Conservation (phyloP, 1,140 invertebrate species). For the Trinorchestia longiramus region DNA sequence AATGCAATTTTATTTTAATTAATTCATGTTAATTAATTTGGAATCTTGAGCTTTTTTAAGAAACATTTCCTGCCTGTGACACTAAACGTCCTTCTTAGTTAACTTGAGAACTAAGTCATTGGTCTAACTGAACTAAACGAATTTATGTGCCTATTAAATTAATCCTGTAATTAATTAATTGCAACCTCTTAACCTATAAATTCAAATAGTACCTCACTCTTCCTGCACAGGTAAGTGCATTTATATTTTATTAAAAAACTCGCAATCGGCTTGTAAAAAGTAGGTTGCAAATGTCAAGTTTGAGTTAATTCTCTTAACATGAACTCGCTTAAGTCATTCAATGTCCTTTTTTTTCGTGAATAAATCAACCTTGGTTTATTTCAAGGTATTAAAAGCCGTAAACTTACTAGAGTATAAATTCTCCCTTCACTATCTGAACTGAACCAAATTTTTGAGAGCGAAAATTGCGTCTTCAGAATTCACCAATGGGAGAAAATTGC, state of each 20-base stretch:
- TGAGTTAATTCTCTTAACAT: background rate
- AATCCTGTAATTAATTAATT: background rate
- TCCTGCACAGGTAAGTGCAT: background rate
- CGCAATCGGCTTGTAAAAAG: background rate
- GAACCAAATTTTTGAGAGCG: background rate
- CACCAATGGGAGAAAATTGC: background rate
- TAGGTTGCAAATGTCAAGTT: background rate
- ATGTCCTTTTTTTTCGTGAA: background rate
- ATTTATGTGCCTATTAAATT: background rate
- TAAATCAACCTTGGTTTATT: background rate
- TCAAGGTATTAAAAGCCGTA: background rate
- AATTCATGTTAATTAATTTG: no score
- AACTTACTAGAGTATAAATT: background rate
- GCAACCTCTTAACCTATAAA: background rate
- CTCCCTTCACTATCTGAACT: background rate
- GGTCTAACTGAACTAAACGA: background rate
- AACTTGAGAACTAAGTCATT: background rate
- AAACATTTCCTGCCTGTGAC: background rate
- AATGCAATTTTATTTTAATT: background rate
- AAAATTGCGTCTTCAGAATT: background rate
- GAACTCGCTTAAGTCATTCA: background rate
- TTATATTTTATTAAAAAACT: background rate
- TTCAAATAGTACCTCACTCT: background rate
- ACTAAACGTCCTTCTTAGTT: background rate
- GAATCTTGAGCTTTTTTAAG: background rate